Conservation (phyloP, 1,140 invertebrate species). For the Gryllus bimaculatus region DNA sequence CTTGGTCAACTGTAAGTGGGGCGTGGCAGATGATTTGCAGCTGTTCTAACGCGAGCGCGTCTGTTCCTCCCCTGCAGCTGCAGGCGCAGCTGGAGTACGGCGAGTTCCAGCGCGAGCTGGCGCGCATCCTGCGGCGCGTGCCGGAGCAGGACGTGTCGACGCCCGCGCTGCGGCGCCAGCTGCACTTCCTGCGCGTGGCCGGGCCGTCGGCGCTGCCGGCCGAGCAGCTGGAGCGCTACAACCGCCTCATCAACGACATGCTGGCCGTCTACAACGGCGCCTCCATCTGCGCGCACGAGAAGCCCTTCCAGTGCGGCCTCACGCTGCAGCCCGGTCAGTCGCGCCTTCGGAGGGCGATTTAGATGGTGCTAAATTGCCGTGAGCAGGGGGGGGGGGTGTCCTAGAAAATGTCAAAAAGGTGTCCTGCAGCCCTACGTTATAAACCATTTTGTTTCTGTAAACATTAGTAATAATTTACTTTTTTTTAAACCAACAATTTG, state of each 20-base stretch:
- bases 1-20: no score
- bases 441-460: no score
- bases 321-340: slow-evolving; percentile 68
- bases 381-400: no score
- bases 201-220: slow-evolving; percentile 74
- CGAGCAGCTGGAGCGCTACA: slow-evolving; percentile 78
- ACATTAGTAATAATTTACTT: no score
- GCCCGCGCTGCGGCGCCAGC: slow-evolving; percentile 56
- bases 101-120: slow-evolving; percentile 66
- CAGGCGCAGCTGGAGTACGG: slow-evolving; percentile 68
- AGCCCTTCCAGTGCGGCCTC: slow-evolving; percentile 69
- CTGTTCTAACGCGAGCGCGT: no score
- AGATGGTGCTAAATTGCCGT: no score
- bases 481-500: no score
- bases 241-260: slow-evolving; percentile 79
- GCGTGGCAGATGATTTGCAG: no score
- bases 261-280: slow-evolving; percentile 78
- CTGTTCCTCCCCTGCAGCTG: slow-evolving; percentile 50
- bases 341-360: no score
- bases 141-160: slow-evolving; percentile 57
- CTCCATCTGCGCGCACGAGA: slow-evolving; percentile 71
- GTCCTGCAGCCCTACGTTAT: no score
- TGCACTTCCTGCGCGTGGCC: slow-evolving; percentile 66
- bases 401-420: no score
- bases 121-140: slow-evolving; percentile 56